Evolutionary conservation across 2,797 vertebrate genomes (phyloP), one percentile per base, ranked within the genome.

Genomic region (Huso huso): DNA sequence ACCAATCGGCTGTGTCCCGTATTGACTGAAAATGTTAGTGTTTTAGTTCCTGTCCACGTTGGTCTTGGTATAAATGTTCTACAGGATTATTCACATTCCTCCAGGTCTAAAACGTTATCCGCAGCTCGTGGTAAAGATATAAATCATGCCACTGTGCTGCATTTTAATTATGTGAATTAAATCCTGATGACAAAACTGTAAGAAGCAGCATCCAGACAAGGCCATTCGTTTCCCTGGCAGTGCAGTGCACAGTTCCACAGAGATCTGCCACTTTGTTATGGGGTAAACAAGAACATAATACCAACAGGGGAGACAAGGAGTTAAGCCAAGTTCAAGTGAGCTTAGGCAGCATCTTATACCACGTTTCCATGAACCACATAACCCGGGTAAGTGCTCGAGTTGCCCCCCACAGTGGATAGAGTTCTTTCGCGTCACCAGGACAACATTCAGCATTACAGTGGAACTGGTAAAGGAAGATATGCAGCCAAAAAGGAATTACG

Each of bases 251-350:
- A 76, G 75, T 37, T 37, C 64, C 67, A 66, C 71, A 69, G 65
- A 69, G 49, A 75, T 73, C 61, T 57, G 64, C 37, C 66, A 66
- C 77, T 79, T 79, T 75, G 69, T 80, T 72, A 74, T 73, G 60
- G 6, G 67, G 51, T 65, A 75, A 70, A 68, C 61, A 8, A 61
- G 67, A 52, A 67, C 49, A 11, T 65, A 76, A 74, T 66, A 71
- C 52, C 63, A 58, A 75, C 23, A 37, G 23, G 23, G 51, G 59
- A 62, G 10, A 11, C 59, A 37, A 37, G 23, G 23, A 37, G 23
- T 37, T 49, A n/a, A 66, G 64, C 67, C 59, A 75, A 60, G 53
- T 72, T 1, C 11, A n/a, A 13, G 12, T 11, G 55, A 10, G 12
- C 55, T 58, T 10, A 8, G 55, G 13, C 23, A 37, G 23, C 23